Evolutionary conservation across 2,113 vertebrate species (phyloP), one percentile per base, ranked within the genome.

Genomic region (Cairina moschata): DNA sequence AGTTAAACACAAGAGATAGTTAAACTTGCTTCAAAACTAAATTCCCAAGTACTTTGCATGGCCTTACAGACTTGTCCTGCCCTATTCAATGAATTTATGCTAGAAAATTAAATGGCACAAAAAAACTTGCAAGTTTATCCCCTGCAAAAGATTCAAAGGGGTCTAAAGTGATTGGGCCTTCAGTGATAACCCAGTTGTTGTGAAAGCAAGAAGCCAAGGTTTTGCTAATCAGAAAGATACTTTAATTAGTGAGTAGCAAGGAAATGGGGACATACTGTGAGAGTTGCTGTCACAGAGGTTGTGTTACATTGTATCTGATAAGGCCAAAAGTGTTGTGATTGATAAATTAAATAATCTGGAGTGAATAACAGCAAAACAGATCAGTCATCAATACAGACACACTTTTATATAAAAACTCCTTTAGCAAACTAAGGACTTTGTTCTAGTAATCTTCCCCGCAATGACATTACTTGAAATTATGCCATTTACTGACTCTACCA

Each of bases 171-270:
- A 87, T 42, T 42, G 20, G 18, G 42, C 10, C 9, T 2, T 85
- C 92, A 90, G 86, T 90, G 93, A 94, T 91, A 97, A 96, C 88
- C 34, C 44, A 54, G 73, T 80, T 83, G 86, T 60, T 91, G 71
- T 6, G 7, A 40, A 65, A 86, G 48, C 62, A 93, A 91, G 85
- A 97, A 91, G 50, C 63, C 87, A 80, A 96, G 34, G 25, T 48
- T 93, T 95, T 74, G 69, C 76, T 88, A 91, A 91, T 90, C 74
- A 93, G 83, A 82, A 95, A 20, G 36, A 66, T 88, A 75, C 28
- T 72, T 60, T 84, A 93, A 90, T 88, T 73, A 92, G 42, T 50
- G 29, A 80, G 58, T 48, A 46, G n/a, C 54, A 81, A 96, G 90
- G 66, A 80, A 36, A 73, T 20, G 7, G 32, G n/a, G 72, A 69